phyloP scores from a whole-genome alignment of 2,797 vertebrate species.

The Hoplostethus atlanticus region DNA sequence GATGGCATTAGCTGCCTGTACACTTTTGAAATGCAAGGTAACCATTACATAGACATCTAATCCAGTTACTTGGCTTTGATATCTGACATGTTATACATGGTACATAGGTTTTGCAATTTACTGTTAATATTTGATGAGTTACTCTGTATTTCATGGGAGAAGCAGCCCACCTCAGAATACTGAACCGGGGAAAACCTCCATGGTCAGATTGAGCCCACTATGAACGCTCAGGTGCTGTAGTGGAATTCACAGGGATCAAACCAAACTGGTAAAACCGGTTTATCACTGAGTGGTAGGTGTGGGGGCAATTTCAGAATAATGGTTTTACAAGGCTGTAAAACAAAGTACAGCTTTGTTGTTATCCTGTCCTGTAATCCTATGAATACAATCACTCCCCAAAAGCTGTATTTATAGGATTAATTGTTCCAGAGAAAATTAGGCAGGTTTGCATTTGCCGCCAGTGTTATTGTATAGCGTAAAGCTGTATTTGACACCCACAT shows the following conservation, averaged over 20 bases:
- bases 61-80: constrained; percentile 24
- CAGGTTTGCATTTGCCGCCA: background rate
- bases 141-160: constrained; percentile 6
- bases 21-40: background rate
- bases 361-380: no score
- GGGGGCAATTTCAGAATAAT: constrained; percentile 23
- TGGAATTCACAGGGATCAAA: constrained; percentile 45
- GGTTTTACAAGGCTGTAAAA: constrained; percentile 21
- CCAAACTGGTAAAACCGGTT: constrained; percentile 57
- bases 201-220: constrained; percentile 16
- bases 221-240: constrained; percentile 9
- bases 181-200: constrained; percentile 31
- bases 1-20: background rate
- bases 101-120: constrained; percentile 24
- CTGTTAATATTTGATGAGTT: constrained; percentile 23
- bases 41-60: background rate
- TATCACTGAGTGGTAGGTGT: constrained; percentile 15
- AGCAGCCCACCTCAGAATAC: constrained; percentile 1
- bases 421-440: constrained; percentile 1
- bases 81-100: constrained; percentile 1
- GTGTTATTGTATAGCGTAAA: background rate
- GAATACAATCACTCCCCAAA: background rate
- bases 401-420: constrained; percentile 15
- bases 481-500: background rate
- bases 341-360: no score